Evolutionary conservation across 2,888 invertebrate species (phyloP), one percentile per base, ranked within the genome.

Genomic region (Incurvaria masculella): DNA sequence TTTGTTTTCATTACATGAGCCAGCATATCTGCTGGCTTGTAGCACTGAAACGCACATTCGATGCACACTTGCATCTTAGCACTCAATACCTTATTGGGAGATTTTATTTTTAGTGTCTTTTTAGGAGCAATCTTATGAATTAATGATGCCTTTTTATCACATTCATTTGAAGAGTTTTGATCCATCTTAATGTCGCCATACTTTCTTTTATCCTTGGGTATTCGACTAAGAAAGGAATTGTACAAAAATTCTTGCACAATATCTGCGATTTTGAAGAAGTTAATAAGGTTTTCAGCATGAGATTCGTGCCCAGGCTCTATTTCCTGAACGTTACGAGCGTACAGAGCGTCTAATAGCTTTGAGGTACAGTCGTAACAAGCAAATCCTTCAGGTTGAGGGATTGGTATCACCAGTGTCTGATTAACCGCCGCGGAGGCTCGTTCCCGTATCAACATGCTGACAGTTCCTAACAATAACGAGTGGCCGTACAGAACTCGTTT

Each of bases 31-130:
- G 63, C 64, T 3, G 71, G 69, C 48, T 66, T 68, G 43, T 70
- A 69, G 49, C 68, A 69, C 49, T 69, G 69, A 42, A 64, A 71
- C 41, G 64, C 62, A 45, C 72, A 72, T 2, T 63, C 66, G 48
- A 69, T 62, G 49, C 72, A 72, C 19, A 64, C 64, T 51, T 71
- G 69, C n/a, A 67, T 62, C 58, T 71, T 71, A 26, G 66, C 67
- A 39, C 41, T 41, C 2, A 18, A 3, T 17, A n/a, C 8, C 11
- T 41, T 41, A 20, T n/a, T 41, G 3, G 33, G 14, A 14, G 33
- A 14, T 41, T 17, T 10, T 2, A 20, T 6, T 16, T 41, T 41
- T 17, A 41, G n/a, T 11, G 33, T 6, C 33, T 26, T 18, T 19
- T 33, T 21, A 8, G 8, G 3, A 8, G 6, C n/a, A 14, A 4